Base-by-base conservation (phyloP, 2,888 invertebrate genomes). In the Ceraclea dissimilis region DNA sequence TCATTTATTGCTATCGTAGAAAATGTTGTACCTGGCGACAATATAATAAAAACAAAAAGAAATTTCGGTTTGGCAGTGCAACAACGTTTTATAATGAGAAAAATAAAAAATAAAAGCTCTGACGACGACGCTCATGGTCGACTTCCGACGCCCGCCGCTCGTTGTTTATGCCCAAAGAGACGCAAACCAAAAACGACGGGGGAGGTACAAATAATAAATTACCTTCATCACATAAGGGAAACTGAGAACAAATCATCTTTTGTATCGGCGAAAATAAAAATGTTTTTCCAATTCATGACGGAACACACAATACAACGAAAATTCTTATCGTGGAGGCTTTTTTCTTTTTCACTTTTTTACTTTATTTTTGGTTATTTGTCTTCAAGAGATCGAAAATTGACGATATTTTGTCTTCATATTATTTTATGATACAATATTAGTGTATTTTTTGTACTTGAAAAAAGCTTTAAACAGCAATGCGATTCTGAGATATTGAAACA, bases 161-260 rank as follows among this genome's bases (percentile, higher is more conserved):
- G 54, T 57, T 57, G 59, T 60, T 60, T 60, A 60, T 53, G 56
- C 52, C 51, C 39, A 39, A 39, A 39, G 39, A 39, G 39, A 39
- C 39, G 53, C 60, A 54, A 54, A 49, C 39, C 54, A 16, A 26
- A 13, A 11, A 47, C 56, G 52, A 20, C 60, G 49, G 49, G 58
- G 58, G 58, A 60, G 53, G 22, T 53, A 44, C 8, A 51, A 52
- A 56, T 58, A 58, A 58, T 60, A 60, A 60, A 58, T 60, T 58
- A 58, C 52, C 49, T 49, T 51, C 48, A 22, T 49, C 56, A 44
- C 53, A 22, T 54, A 19, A 33, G 58, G 60, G 60, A 58, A 49
- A 49, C 50, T 16, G 47, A 56, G 56, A 60, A 60, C 60, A 60
- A 60, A 60, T 60, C 60, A 60, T 60, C 53, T 48, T 49, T 43